A percentile compares a stretch with the other conserved stretches of the same genome.
phyloP scores from a whole-genome alignment of 2,888 invertebrate species.

The Entomobrya proxima region DNA sequence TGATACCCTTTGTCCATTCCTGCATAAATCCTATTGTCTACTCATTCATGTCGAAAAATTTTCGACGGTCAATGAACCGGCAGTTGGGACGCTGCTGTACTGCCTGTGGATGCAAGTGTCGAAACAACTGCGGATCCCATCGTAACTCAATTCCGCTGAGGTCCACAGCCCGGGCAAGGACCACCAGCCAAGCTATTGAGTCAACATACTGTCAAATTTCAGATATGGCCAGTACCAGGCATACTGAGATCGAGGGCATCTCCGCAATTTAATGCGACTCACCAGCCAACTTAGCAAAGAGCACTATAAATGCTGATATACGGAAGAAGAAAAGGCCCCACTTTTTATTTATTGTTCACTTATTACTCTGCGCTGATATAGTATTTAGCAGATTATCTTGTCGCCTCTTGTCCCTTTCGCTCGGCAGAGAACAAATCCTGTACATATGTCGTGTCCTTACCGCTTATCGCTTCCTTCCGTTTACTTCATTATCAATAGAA shows the following conservation, averaged over 20 bases:
- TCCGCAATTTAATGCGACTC: constrained; percentile 59
- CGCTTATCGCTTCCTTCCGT: constrained; percentile 20
- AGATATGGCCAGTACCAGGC: constrained; percentile 69
- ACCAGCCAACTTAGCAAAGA: constrained; percentile 18
- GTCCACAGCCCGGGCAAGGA: constrained; percentile 69
- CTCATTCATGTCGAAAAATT: constrained; percentile 77
- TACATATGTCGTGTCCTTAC: neutral
- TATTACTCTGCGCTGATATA: no score
- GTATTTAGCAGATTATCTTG: neutral
- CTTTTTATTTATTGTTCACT: neutral
- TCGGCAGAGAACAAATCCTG: neutral
- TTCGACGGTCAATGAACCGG: constrained; percentile 76
- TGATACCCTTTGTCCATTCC: constrained; percentile 77
- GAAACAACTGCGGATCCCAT: constrained; percentile 59
- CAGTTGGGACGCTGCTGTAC: constrained; percentile 73
- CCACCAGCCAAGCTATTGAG: constrained; percentile 66
- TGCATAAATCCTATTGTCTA: constrained; percentile 76
- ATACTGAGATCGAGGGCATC: constrained; percentile 73
- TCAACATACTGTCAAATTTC: constrained; percentile 73
- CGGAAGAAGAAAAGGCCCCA: neutral
- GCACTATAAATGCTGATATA: neutral
- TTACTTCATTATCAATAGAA: constrained; percentile 1
- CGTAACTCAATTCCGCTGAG: constrained; percentile 71
- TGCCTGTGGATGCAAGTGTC: constrained; percentile 72
- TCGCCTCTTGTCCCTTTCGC: neutral